These are phyloP conservation scores for Melanotaenia maccullochi DNA, from an alignment of 2,797 vertebrate genomes.

Conservation along the genomic window DNA sequence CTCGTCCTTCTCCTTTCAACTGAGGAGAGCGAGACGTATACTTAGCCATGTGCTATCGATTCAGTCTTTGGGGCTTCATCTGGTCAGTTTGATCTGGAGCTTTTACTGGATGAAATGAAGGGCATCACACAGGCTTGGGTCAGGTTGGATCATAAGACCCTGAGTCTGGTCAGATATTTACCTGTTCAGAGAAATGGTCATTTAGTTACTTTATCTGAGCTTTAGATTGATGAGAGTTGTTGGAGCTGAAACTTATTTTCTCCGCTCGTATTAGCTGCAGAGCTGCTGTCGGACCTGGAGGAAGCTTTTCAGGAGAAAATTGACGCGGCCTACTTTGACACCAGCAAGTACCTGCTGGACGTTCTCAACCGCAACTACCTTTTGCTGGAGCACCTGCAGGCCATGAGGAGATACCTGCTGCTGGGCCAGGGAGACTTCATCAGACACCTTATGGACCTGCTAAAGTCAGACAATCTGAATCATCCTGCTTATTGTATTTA, in stretches of 20 bases:
- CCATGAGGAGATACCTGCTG: constrained; percentile 96
- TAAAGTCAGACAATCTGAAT: constrained; percentile 88
- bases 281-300: constrained; percentile 95
- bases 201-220: neutral
- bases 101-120: constrained; percentile 45
- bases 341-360: constrained; percentile 94
- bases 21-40: constrained; percentile 37
- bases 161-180: constrained; percentile 67
- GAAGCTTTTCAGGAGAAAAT: constrained; percentile 96
- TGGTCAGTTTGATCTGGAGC: constrained; percentile 43
- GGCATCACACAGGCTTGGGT: constrained; percentile 5
- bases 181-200: neutral
- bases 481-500: fast-evolving
- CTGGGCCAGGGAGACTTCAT: constrained; percentile 99
- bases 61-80: constrained; percentile 29
- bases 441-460: constrained; percentile 97
- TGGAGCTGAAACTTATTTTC: neutral
- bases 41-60: constrained; percentile 61
- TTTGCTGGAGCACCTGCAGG: constrained; percentile 96
- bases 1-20: constrained; percentile 51
- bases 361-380: constrained; percentile 95
- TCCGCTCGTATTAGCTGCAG: constrained; percentile 82
- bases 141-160: constrained; percentile 62
- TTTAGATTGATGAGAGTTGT: neutral
- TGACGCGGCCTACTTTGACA: constrained; percentile 95